Conservation (phyloP, 37 sponge, comb jelly and placozoan species). For the Oopsacas minuta region DNA sequence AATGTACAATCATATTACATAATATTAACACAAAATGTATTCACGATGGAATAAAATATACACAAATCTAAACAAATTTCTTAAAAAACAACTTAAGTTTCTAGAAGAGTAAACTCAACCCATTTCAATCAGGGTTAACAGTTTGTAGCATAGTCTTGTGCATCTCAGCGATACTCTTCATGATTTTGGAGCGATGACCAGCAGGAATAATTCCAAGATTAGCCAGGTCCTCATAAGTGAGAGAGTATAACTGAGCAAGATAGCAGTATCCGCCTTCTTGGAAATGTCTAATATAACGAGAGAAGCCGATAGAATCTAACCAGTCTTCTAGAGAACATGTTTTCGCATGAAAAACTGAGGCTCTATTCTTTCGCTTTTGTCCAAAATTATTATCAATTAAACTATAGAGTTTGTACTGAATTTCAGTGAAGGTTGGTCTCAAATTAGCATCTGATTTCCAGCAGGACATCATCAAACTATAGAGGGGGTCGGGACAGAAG, state of each 20-base stretch:
- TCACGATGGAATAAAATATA: too few species aligned
- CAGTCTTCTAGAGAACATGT: neutral
- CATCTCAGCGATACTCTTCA: neutral
- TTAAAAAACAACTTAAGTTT: too few species aligned
- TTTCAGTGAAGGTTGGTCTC: neutral
- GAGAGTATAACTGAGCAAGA: neutral
- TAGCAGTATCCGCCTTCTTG: slow-evolving; percentile 13
- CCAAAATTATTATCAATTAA: slow-evolving; percentile 8
- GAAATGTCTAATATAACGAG: neutral
- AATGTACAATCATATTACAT: too few species aligned
- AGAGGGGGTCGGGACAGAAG: neutral
- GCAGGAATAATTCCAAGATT: neutral
- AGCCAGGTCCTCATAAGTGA: neutral
- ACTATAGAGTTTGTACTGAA: neutral
- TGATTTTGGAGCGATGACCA: neutral
- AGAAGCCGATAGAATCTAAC: neutral
- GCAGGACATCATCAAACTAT: neutral
- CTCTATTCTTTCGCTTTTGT: neutral
- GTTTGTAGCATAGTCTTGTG: neutral
- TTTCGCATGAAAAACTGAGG: neutral
- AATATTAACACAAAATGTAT: too few species aligned
- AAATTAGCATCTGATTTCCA: neutral
- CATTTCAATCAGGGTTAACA: neutral
- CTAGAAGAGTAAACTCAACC: too few species aligned
- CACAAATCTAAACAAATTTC: too few species aligned